Base-by-base conservation (phyloP, 1,140 invertebrate genomes). In the Tetramorium parvispinum region DNA sequence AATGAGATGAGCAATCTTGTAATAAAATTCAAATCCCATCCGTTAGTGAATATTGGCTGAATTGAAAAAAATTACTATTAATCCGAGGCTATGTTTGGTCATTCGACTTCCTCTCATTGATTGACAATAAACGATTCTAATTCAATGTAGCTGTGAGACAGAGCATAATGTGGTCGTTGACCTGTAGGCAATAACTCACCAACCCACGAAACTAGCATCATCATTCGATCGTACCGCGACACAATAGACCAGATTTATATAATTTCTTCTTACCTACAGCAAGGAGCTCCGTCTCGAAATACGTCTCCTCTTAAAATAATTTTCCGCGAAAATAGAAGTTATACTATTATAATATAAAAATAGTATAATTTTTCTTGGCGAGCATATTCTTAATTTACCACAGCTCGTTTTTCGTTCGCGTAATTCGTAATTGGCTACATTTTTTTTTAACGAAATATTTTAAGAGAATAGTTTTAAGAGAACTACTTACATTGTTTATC, bases 101-200 rank as follows among this genome's bases (percentile, higher is more conserved):
- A 81, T 49, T 49, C 53, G 79, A 89, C 89, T 89, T 90, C 86
- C 89, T 89, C 43, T 88, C 89, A 90, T 90, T 90, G 89, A 90
- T 90, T 57, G 81, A 90, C 82, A 76, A 90, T 90, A 89, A 90
- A 90, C 88, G 89, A 87, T 87, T 85, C 70, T 90, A 87, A 90
- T 90, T 89, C 81, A 90, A 89, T 88, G 57, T 75, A 87, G 85
- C 57, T 71, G 63, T 61, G 70, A 85, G 76, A 65, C 88, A 76
- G 37, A 27, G 81, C 43, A 82, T 88, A 88, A 89, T 85, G 57
- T 77, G 89, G 85, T 71, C 89, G 46, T 63, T 85, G 89, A 90
- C 88, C 82, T 65, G 51, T 53, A 70, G 70, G 59, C 85, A 82
- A 87, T 89, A 89, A 89, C 75, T 89, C 85, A 83, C 59, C 55